Evolutionary conservation across 35 echinoderm and acorn worm species (phyloP).

Genomic region (Lytechinus pictus): DNA sequence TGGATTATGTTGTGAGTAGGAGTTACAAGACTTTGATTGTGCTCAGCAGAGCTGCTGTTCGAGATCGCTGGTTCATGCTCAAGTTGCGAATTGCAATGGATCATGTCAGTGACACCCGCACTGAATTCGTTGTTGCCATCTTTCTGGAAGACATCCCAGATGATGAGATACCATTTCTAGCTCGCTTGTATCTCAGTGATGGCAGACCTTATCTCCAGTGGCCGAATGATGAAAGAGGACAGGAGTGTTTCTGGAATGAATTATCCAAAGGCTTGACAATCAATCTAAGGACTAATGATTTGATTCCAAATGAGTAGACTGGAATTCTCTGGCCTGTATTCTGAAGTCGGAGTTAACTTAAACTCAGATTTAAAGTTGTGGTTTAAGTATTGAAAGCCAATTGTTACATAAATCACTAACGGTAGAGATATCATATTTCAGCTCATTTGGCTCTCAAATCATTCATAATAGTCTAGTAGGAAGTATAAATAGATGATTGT

Average conservation of each 20-base stretch:
- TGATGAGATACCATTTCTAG: neutral
- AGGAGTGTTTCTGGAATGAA: conserved; percentile 1
- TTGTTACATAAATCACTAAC: too few relatives aligned
- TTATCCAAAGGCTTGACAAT: neutral
- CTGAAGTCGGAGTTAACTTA: too few relatives aligned
- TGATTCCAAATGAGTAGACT: neutral
- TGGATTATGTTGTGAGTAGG: neutral
- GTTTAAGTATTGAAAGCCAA: too few relatives aligned
- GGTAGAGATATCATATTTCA: too few relatives aligned
- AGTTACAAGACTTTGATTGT: conserved; percentile 15
- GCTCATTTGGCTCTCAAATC: too few relatives aligned
- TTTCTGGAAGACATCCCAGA: conserved; percentile 23
- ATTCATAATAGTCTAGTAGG: too few relatives aligned
- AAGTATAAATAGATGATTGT: too few relatives aligned
- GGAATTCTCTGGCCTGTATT: too few relatives aligned
- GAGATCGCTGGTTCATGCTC: conserved; percentile 13
- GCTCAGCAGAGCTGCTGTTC: conserved; percentile 14
- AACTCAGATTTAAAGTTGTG: too few relatives aligned
- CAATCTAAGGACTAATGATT: neutral
- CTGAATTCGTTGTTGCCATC: neutral
- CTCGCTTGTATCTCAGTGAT: neutral
- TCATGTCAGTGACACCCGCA: neutral
- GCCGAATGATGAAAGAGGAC: neutral
- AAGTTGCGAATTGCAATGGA: conserved; percentile 24
- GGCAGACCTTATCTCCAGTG: neutral